Conservation (phyloP, 2,113 vertebrate genomes). For the Shinisaurus crocodilurus region DNA sequence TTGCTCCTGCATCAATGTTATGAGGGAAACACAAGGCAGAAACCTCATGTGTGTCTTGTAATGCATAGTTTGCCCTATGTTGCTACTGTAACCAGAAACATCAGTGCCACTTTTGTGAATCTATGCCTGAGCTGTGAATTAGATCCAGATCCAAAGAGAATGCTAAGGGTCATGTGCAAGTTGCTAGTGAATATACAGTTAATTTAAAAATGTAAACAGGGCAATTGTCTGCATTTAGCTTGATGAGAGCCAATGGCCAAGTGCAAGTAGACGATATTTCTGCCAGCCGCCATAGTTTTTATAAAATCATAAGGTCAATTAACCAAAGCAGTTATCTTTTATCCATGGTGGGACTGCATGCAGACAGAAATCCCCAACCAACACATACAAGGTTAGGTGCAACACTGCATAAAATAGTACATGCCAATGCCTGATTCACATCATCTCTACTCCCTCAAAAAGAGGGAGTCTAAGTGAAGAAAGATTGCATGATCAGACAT, state of each 20-base stretch:
- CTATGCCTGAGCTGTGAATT: not conserved
- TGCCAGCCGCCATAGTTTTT: not conserved
- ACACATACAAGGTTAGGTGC: too few species aligned
- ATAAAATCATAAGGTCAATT: not conserved
- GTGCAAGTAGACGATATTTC: not conserved
- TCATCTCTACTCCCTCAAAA: too few species aligned
- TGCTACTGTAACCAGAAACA: not conserved
- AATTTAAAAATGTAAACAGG: not conserved
- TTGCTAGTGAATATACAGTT: not conserved
- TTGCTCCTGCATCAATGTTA: not conserved
- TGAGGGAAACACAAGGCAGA: not conserved
- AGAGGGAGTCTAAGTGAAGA: too few species aligned
- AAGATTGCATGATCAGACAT: too few species aligned
- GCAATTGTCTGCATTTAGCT: not conserved
- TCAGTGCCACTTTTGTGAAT: not conserved
- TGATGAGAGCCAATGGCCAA: not conserved
- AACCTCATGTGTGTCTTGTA: not conserved
- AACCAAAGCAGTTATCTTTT: not conserved
- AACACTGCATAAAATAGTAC: too few species aligned
- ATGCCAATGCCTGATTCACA: too few species aligned
- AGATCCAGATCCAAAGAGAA: not conserved
- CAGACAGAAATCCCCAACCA: too few species aligned
- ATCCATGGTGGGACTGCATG: not conserved
- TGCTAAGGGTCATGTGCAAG: not conserved
- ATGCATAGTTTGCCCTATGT: not conserved